Percentiles rank a stretch among this genome's conserved stretches.
Conservation (phyloP, 2,113 vertebrate genomes). For the Caranx ignobilis region DNA sequence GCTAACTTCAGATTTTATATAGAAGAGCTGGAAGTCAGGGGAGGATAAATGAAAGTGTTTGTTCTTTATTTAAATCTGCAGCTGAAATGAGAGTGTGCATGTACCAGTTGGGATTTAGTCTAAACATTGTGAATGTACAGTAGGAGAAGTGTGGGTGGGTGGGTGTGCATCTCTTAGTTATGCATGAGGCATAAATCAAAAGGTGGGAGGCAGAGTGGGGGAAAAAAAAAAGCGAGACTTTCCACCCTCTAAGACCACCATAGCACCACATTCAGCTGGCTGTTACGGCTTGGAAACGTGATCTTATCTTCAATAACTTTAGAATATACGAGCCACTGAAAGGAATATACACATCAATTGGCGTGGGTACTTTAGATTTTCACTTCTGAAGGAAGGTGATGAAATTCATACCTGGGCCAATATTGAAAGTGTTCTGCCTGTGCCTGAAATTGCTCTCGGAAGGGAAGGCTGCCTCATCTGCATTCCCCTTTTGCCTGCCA, state of each 20-base stretch:
- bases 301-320: conserved; percentile 56
- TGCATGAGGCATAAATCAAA: conserved; percentile 70
- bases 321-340: conserved; percentile 53
- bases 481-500: conserved; percentile 71
- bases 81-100: conserved; percentile 4
- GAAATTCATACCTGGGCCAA: conserved; percentile 77
- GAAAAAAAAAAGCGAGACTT: conserved; percentile 32
- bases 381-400: conserved; percentile 47
- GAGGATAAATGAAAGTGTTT: conserved; percentile 31
- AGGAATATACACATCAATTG: conserved; percentile 58
- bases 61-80: conserved; percentile 32
- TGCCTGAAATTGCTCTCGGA: conserved; percentile 60
- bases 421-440: conserved; percentile 45
- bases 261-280: conserved; percentile 20
- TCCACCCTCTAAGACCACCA: conserved; percentile 33
- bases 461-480: conserved; percentile 67
- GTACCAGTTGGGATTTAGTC: conserved; percentile 37
- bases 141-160: conserved; percentile 1
- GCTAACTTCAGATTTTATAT: background rate
- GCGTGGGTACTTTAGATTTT: conserved; percentile 43
- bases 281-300: conserved; percentile 48
- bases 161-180: conserved; percentile 45
- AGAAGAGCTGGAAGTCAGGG: conserved; percentile 11
- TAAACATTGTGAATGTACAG: conserved; percentile 34
- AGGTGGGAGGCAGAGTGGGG: conserved; percentile 41